These are phyloP conservation scores for Pandemis corylana DNA, from an alignment of 2,888 invertebrate genomes.

Conservation along the genomic window DNA sequence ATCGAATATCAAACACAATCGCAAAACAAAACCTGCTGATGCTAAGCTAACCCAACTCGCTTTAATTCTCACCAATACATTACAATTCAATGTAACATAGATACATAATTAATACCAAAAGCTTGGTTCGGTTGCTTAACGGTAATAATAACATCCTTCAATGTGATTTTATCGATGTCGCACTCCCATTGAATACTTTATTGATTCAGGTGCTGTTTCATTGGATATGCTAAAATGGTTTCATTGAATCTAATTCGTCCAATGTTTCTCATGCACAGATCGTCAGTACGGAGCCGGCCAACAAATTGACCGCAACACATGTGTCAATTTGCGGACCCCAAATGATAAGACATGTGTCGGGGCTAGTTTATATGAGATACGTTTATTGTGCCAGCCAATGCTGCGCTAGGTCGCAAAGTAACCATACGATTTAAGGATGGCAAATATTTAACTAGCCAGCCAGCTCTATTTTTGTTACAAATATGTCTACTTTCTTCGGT, in stretches of 20 bases:
- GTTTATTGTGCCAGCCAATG: conserved; percentile 10
- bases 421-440: not conserved
- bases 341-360: conserved; percentile 40
- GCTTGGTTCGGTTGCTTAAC: not conserved
- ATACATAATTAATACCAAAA: not conserved
- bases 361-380: conserved; percentile 34
- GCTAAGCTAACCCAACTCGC: not conserved
- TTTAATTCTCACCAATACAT: not conserved
- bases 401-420: conserved; percentile 20
- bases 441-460: not conserved
- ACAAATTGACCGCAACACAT: conserved; percentile 38
- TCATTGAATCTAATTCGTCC: conserved; percentile 39
- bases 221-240: conserved; percentile 34
- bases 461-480: no score
- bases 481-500: not conserved
- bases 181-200: conserved; percentile 12
- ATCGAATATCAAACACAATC: not conserved
- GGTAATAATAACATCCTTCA: conserved; percentile 1
- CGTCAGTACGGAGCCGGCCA: conserved; percentile 15
- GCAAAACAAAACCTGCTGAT: not conserved
- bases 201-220: conserved; percentile 35
- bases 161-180: conserved; percentile 5
- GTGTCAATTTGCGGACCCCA: conserved; percentile 37
- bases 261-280: conserved; percentile 35
- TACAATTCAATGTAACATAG: not conserved